Conservation (phyloP, 2,797 vertebrate genomes). For the Sebastes trivittatus region DNA sequence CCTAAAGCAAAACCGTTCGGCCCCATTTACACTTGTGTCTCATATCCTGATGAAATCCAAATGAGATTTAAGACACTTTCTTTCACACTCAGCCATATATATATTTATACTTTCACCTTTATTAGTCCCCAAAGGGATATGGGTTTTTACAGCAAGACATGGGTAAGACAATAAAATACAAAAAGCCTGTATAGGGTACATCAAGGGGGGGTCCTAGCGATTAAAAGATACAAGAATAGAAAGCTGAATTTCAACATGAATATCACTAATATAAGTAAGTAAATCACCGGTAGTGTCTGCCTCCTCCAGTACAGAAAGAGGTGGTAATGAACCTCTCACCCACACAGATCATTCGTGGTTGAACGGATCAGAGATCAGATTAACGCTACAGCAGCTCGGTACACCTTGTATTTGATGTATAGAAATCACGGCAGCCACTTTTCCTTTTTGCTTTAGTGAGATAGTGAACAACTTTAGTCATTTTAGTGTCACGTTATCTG, state of each 20-base stretch:
- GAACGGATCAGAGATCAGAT: not conserved
- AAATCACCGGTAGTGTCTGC: not conserved
- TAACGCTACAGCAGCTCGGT: not conserved
- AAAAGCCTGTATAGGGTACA: not conserved
- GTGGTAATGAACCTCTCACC: not conserved
- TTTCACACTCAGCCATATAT: not conserved
- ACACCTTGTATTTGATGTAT: not conserved
- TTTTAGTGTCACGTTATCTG: not conserved
- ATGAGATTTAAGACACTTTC: not conserved
- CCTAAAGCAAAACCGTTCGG: too few species aligned
- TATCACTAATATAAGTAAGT: not conserved
- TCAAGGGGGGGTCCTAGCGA: not conserved
- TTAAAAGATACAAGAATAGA: not conserved
- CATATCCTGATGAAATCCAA: not conserved
- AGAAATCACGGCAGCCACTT: not conserved
- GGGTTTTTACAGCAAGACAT: too few species aligned
- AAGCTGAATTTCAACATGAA: not conserved
- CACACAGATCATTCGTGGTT: not conserved
- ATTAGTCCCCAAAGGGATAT: too few species aligned
- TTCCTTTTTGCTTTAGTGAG: not conserved
- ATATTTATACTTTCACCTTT: too few species aligned
- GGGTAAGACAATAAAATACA: not conserved
- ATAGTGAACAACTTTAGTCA: not conserved
- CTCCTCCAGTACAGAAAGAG: not conserved
- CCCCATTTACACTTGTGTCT: not conserved